A percentile compares a stretch with the other conserved stretches of the same genome.
phyloP scores from a whole-genome alignment of 2,888 invertebrate species.

The Lasius platythorax region DNA sequence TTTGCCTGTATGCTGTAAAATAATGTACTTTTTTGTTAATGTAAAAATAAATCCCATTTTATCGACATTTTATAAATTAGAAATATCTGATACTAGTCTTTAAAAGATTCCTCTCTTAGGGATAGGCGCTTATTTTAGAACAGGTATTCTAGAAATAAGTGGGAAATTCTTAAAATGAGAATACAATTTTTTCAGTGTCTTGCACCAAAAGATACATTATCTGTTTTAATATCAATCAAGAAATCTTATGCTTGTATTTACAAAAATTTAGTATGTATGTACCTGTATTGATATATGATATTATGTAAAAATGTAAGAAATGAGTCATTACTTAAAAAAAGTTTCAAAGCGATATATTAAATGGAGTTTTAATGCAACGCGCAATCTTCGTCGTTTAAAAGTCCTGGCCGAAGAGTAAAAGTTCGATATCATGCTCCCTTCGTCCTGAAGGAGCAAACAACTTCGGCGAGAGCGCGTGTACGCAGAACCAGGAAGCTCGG shows the following conservation, averaged over 20 bases:
- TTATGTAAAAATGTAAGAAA: not conserved
- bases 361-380: not conserved
- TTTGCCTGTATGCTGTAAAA: no score
- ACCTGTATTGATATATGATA: not conserved
- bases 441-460: slow-evolving; percentile 32
- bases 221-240: not conserved
- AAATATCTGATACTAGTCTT: no score
- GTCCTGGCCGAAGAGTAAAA: not conserved
- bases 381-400: slow-evolving; percentile 5
- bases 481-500: slow-evolving; percentile 6
- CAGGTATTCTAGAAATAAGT: no score
- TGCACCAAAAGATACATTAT: not conserved
- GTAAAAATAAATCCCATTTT: no score
- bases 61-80: no score
- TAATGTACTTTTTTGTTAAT: no score
- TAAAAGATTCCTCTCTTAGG: no score
- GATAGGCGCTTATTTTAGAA: no score
- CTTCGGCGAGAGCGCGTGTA: slow-evolving; percentile 14
- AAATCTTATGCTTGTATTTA: not conserved
- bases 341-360: not conserved
- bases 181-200: no score
- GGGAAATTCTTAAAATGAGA: no score
- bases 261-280: not conserved
- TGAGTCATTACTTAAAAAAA: not conserved
- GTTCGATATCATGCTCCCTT: no score